Percentiles rank a stretch among this genome's conserved stretches.
phyloP scores from a whole-genome alignment of 2,113 vertebrate species.

The Apistogramma diplotaenia region DNA sequence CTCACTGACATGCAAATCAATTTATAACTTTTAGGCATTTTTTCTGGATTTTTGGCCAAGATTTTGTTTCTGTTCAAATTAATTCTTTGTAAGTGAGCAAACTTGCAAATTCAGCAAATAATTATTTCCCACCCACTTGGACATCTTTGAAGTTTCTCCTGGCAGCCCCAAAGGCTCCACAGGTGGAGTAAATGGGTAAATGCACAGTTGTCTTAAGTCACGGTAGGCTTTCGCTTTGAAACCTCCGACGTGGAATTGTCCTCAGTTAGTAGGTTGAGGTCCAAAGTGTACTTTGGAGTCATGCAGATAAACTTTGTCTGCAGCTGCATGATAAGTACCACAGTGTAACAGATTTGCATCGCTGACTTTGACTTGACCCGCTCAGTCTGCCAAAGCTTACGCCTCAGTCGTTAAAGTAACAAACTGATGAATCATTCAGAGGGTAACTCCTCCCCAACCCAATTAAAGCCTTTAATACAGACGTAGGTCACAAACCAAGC shows the following conservation, averaged over 20 bases:
- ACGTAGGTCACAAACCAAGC: not conserved
- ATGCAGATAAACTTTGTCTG: constrained; percentile 50
- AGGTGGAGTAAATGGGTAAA: not conserved
- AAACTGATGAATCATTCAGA: not conserved
- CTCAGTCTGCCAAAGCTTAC: not conserved
- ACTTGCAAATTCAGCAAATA: too few relatives aligned
- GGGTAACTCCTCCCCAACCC: constrained; percentile 56
- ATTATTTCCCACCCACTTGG: too few relatives aligned
- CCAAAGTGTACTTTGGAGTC: constrained; percentile 61
- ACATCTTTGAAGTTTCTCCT: not conserved
- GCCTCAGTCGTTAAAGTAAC: not conserved
- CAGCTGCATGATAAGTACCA: constrained; percentile 31
- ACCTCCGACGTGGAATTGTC: constrained; percentile 64
- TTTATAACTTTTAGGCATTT: too few relatives aligned
- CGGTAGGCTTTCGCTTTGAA: not conserved
- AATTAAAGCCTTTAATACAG: constrained; percentile 56
- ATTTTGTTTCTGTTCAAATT: too few relatives aligned
- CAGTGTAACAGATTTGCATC: not conserved
- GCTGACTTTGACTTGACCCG: not conserved
- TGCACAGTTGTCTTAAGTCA: not conserved
- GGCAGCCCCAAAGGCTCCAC: not conserved
- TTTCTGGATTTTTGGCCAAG: too few relatives aligned
- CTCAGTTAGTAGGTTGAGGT: constrained; percentile 45
- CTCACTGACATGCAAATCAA: too few relatives aligned
- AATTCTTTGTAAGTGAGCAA: too few relatives aligned